Evolutionary conservation across 2,888 invertebrate species (phyloP), one percentile per base, ranked within the genome.

Genomic region (Drosophila vallismaia): DNA sequence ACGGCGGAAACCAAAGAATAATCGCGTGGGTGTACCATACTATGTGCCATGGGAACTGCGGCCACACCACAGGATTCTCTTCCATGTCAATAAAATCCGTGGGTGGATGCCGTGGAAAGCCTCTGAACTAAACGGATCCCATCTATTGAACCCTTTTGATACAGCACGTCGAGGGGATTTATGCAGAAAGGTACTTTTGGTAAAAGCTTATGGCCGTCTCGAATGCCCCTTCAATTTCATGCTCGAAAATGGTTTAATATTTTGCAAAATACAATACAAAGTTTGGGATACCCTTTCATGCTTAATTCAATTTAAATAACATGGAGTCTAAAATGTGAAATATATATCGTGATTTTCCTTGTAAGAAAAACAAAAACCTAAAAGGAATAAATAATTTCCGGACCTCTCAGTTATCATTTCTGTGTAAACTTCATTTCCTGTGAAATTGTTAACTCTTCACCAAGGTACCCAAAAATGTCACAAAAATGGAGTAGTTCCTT

Each of bases 171-270:
- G 71, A 53, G 51, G 54, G 78, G 75, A 76, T 74, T 67, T 54
- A 33, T 26, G 31, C 44, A 45, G 40, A 45, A 38, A 71, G 56
- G 66, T 66, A 63, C 74, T 71, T 71, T 51, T 53, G 63, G 58
- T 64, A 68, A 71, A 67, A 44, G 63, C 70, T 71, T 64, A 58
- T 64, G 67, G 45, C 62, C 46, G 67, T 42, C 69, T 57, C 58
- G 64, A 77, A 70, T 45, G 66, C 63, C 55, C 50, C 55, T 52
- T 29, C 46, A 54, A 73, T 83, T 77, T 83, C 68, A 81, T 66
- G 75, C 45, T 36, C 24, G 42, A 76, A 81, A 73, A 33, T 51
- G 54, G 33, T 51, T 51, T 51, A 46, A 69, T 54, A 66, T 54
- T 53, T 54, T 31, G 14, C 40, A 42, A 54, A 66, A 66, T 40